phyloP scores from a whole-genome alignment of 2,888 invertebrate genomes.

The Scelioninae gen. 1 region DNA sequence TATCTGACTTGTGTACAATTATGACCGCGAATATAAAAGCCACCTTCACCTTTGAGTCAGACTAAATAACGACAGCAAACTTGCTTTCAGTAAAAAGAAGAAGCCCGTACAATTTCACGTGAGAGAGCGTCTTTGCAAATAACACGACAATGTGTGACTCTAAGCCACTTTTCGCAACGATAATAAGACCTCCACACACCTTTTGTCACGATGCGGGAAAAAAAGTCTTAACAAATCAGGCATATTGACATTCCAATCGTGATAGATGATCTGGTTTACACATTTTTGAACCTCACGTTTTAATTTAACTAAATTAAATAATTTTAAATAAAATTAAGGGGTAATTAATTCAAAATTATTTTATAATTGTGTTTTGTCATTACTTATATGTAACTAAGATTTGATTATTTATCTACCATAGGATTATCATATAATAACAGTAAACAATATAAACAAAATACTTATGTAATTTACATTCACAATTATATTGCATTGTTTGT shows the following conservation, averaged over 20 bases:
- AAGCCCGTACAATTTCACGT: conserved; percentile 55
- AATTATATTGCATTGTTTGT: no score
- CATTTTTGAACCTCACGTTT: no score
- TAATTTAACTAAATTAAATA: no score
- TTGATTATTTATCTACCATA: no score
- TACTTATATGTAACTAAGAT: no score
- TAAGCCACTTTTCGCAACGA: conserved; percentile 35
- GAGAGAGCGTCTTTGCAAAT: conserved; percentile 49
- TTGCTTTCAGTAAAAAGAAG: conserved; percentile 45
- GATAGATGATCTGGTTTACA: not conserved
- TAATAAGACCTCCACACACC: conserved; percentile 39
- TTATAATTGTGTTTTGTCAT: no score
- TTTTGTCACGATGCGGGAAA: conserved; percentile 23
- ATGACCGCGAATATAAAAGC: conserved; percentile 51
- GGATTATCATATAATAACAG: no score
- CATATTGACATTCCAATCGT: not conserved
- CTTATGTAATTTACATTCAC: no score
- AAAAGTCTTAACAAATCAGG: conserved; percentile 23
- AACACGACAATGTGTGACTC: conserved; percentile 42
- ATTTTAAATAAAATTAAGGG: no score
- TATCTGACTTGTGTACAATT: conserved; percentile 43
- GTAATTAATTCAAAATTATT: no score
- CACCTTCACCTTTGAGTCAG: conserved; percentile 37
- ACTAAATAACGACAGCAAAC: conserved; percentile 54
- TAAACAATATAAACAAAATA: no score